Base-by-base conservation (phyloP, 2,113 vertebrate species). In the Gadus macrocephalus region DNA sequence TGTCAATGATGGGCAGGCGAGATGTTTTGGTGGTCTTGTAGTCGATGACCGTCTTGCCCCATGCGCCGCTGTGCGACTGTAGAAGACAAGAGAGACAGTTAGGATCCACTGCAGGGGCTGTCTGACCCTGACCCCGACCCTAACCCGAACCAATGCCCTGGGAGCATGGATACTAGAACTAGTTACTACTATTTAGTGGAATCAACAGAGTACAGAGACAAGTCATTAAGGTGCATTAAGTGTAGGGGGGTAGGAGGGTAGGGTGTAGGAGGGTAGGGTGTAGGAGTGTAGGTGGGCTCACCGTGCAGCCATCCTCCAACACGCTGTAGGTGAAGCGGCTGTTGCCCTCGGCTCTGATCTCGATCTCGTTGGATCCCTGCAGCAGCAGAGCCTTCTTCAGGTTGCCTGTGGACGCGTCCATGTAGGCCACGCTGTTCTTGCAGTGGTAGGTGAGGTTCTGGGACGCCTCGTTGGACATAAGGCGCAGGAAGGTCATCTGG, bases 371-470 rank as follows among this genome's bases (percentile, higher is more conserved):
- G 93, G 96, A 98, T 25, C 97, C 97, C 86, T 98, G 95, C 80
- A 99, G 95, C 49, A 98, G 94, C 84, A 98, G 87, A 11, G 96
- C 92, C 89, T 98, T 98, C 92, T 96, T 98, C 80, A 99, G 94
- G 93, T 96, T 99, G 78, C 95, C 96, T 0, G 91, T 91, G 72
- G 91, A 63, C 65, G 92, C 92, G 68, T 98, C 96, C 95, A 98
- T 95, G 92, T 99, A 99, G 84, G 96, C 97, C 8, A 99, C 87
- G 82, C 97, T 98, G 93, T 99, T 98, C 93, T 98, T 98, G 94
- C 97, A 99, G 93, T 99, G 95, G 93, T 98, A 99, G 87, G 97
- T 99, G 91, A 99, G 81, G 92, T 99, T 99, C 91, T 99, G 97
- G 71, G 95, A 71, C 12, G 95, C 96, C 89, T 98, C 96, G 0